Base-by-base conservation (phyloP, 1,140 invertebrate species). In the Drosophila pallidifrons region DNA sequence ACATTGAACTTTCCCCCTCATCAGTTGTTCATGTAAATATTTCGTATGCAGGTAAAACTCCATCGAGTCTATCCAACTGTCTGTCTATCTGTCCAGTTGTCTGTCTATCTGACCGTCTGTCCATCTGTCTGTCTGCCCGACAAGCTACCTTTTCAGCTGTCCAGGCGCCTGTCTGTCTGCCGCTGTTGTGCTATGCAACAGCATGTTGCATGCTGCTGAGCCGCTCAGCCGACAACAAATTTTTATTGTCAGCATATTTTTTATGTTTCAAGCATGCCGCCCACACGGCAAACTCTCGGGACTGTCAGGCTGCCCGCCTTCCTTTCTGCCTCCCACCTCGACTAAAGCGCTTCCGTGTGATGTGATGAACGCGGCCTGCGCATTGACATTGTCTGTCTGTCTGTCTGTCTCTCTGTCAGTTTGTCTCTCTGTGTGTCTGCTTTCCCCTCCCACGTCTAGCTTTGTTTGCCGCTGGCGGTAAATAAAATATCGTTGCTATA, bases 191-290 rank as follows among this genome's bases (percentile, higher is more conserved):
- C 72, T 74, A 60, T 82, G 75, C 83, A 88, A 89, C 83, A 89
- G 85, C 85, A 89, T 89, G 81, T 89, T 89, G 85, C 85, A 89
- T 89, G 85, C 81, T 76, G 70, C 68, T 85, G 77, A 89, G 77
- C 81, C 69, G 77, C 85, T 85, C 77, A 81, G 75, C 45, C 67
- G 67, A 78, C 71, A 75, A 68, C 85, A 88, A 89, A 85, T 78
- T 88, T 87, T 89, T 89, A 89, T 89, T 89, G 81, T 89, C 85
- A 89, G 85, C 85, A 89, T 89, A 85, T 85, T 87, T 87, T 77
- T 77, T 88, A 79, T 83, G 58, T 88, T 88, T 81, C 71, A 89
- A 85, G 75, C 66, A 77, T 67, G 59, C 47, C 58, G 15, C 35
- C 5, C 43, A 11, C 1, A 1, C 3, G 1, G 8, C 32, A 54